Evolutionary conservation across 2,888 invertebrate species (phyloP), one percentile per base, ranked within the genome.

Genomic region (Cerceris ruficornis): DNA sequence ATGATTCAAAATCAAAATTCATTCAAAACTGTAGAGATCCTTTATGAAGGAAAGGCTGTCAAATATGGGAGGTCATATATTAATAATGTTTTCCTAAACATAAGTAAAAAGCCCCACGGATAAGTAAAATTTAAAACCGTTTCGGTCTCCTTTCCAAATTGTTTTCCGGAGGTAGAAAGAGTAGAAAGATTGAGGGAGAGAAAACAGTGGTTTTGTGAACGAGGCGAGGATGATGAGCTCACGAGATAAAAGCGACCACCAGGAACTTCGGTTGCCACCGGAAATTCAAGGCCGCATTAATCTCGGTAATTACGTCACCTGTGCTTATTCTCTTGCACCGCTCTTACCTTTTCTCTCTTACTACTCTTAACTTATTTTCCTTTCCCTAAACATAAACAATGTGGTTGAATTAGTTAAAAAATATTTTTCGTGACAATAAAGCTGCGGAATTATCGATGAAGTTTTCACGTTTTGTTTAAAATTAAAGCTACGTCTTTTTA

Each of bases 241-340:
- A 78, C 77, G 83, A 85, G 85, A 85, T 85, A 85, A 85, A 85
- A 85, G 85, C 82, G 65, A 80, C 81, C 77, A 69, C 73, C 65
- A 67, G 75, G 78, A 80, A 81, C 78, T 76, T 80, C 81, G 84
- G 79, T 86, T 75, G 81, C 78, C 84, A 82, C 79, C 73, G 71
- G 87, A 86, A 86, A 86, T 89, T 86, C 86, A 86, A 83, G 88
- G 87, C 87, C 86, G 85, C 88, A 90, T 90, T 91, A 91, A 91
- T 91, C 89, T 88, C 85, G 84, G 89, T 90, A 91, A 91, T 91
- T 90, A 90, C 86, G 88, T 91, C 90, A 90, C 88, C 88, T 89
- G 86, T 88, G 87, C 86, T 89, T 88, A 89, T 86, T 78, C 80
- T 28, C 85, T 80, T 78, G 83, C 81, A 79, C 82, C 75, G 81